Evolutionary conservation across 1,140 invertebrate genomes (phyloP).

Genomic region (Orussus abietinus): DNA sequence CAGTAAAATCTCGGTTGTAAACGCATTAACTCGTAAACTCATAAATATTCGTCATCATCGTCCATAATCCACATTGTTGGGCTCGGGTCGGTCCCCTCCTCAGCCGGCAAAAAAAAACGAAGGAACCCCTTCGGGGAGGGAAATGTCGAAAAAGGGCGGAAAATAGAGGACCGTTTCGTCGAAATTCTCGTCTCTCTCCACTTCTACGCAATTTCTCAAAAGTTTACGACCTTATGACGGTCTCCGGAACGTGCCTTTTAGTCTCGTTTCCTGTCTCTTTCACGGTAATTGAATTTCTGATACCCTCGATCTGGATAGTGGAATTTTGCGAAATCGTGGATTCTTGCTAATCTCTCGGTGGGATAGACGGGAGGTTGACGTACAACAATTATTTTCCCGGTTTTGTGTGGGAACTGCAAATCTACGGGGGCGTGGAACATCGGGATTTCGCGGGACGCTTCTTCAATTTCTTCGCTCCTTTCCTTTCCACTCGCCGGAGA

Average conservation of each 20-base stretch:
- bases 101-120: background rate
- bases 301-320: background rate
- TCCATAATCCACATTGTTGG: slow-evolving; percentile 29
- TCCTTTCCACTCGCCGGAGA: too few species aligned
- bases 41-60: slow-evolving; percentile 39
- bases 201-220: background rate
- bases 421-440: background rate
- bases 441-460: background rate
- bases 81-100: slow-evolving; percentile 7
- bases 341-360: background rate
- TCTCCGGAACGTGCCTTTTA: too few species aligned
- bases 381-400: background rate
- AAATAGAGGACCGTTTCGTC: too few species aligned
- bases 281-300: background rate
- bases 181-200: background rate
- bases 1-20: slow-evolving; percentile 22
- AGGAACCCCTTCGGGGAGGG: slow-evolving; percentile 1
- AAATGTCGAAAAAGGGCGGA: slow-evolving; percentile 1
- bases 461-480: too few species aligned
- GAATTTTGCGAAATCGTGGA: background rate
- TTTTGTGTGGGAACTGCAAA: background rate
- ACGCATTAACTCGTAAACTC: slow-evolving; percentile 31
- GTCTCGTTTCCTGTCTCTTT: too few species aligned
- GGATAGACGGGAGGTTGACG: background rate
- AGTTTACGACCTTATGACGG: background rate